Evolutionary conservation across 2,888 invertebrate genomes (phyloP), one percentile per base, ranked within the genome.

Genomic region (Lordiphosa andalusiaca): DNA sequence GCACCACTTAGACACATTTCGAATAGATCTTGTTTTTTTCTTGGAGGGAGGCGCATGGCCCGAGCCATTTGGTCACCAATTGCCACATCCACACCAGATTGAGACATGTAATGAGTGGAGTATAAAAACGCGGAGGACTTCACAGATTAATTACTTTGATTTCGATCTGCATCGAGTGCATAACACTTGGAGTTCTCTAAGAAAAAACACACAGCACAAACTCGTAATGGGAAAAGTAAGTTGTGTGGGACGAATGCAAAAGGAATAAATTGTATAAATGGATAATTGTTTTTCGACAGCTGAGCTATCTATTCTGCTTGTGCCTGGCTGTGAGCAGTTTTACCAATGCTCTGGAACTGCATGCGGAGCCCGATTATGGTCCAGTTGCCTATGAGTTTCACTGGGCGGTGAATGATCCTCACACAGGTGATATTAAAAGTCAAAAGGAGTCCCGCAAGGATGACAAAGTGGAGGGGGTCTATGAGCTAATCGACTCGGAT

Each of bases 371-470:
- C 38, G 85, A 88, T 16, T 78, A 88, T 10, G 90, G 89, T 1
- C 90, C 90, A 55, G 90, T 89, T 25, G 89, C 90, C 53, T 91
- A 91, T 70, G 90, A 90, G 65, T 91, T 90, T 72, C 88, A 88
- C 12, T 91, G 91, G 71, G 72, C 87, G 7, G 90, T 91, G 3
- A 88, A 89, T 58, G 91, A 91, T 82, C 88, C 89, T 4, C 89
- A 90, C 67, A 91, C 91, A 57, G 91, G 91, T 4, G 91, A 91
- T 75, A 88, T 89, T 58, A 91, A 91, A 73, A 88, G 86, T 69
- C 91, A 91, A 69, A 90, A 90, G 67, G 91, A 91, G 85, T 58
- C 87, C 1, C 90, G 91, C 61, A 89, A 90, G 71, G 91, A 91
- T 52, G 91, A 91, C 80, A 88, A 86, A 54, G 91, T 91, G 19